phyloP scores from a whole-genome alignment of 2,888 invertebrate species.

The Andrena praecox region DNA sequence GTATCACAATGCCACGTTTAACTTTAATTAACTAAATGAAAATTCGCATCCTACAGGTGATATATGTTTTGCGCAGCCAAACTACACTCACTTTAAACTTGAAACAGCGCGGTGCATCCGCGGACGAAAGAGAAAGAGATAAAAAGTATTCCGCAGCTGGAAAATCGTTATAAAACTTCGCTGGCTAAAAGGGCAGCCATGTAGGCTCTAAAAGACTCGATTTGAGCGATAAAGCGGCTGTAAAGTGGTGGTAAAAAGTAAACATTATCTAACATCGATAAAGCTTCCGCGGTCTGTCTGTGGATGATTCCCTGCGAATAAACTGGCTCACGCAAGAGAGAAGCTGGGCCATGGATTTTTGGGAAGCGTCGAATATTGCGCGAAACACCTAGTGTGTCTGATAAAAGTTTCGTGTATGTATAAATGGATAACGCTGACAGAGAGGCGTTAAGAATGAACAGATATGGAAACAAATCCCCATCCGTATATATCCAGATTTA shows the following conservation, averaged over 20 bases:
- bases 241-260: conserved; percentile 39
- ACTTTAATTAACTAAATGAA: neutral
- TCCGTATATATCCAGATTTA: conserved; percentile 34
- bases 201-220: conserved; percentile 11
- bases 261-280: conserved; percentile 37
- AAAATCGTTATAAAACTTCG: conserved; percentile 34
- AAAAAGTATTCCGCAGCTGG: conserved; percentile 11
- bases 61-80: neutral
- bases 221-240: conserved; percentile 34
- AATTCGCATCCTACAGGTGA: neutral
- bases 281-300: neutral
- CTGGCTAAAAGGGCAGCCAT: conserved; percentile 7
- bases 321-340: neutral
- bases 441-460: conserved; percentile 41
- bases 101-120: too few species aligned
- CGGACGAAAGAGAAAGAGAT: neutral
- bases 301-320: neutral
- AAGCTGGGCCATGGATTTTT: neutral
- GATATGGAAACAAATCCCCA: conserved; percentile 37
- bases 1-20: neutral
- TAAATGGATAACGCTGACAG: conserved; percentile 1
- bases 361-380: neutral
- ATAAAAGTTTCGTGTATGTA: conserved; percentile 2
- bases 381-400: neutral
- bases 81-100: too few species aligned